These are phyloP conservation scores for Hypolimnas misippus DNA, from an alignment of 2,888 invertebrate genomes.

Conservation along the genomic window DNA sequence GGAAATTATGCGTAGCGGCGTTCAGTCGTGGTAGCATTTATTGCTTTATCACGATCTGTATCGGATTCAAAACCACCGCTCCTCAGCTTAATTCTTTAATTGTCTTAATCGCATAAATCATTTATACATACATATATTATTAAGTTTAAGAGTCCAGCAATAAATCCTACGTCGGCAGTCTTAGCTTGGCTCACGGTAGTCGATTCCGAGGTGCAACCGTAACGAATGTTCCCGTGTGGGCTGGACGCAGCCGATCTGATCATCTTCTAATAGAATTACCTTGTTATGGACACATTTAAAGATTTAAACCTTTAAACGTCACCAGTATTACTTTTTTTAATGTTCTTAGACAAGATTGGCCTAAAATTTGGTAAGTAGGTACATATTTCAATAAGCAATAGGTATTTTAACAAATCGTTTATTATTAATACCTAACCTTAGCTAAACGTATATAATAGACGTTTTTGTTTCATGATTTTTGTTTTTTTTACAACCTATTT, in stretches of 20 bases:
- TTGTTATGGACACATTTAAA: background rate
- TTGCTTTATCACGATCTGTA: slow-evolving; percentile 20
- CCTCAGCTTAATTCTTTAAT: slow-evolving; percentile 31
- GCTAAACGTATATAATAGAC: too few relatives aligned
- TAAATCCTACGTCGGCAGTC: slow-evolving; percentile 39
- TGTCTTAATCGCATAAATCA: slow-evolving; percentile 37
- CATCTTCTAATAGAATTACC: slow-evolving; percentile 14
- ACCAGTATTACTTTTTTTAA: too few relatives aligned
- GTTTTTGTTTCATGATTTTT: too few relatives aligned
- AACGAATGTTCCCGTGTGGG: slow-evolving; percentile 42
- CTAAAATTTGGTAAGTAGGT: too few relatives aligned
- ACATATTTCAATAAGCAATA: too few relatives aligned
- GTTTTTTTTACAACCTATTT: too few relatives aligned
- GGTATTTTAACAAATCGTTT: too few relatives aligned
- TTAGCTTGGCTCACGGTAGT: slow-evolving; percentile 40
- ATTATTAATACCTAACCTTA: too few relatives aligned
- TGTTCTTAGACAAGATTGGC: too few relatives aligned
- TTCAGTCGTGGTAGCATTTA: slow-evolving; percentile 17
- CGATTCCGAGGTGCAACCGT: slow-evolving; percentile 39
- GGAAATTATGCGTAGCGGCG: too few relatives aligned
- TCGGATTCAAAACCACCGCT: slow-evolving; percentile 13
- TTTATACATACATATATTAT: slow-evolving; percentile 33
- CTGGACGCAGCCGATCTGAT: slow-evolving; percentile 27
- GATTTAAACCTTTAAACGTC: background rate
- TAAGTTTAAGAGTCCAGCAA: slow-evolving; percentile 32